Evolutionary conservation across 2,888 invertebrate genomes (phyloP), one percentile per base, ranked within the genome.

Genomic region (Pristionchus arcanus): DNA sequence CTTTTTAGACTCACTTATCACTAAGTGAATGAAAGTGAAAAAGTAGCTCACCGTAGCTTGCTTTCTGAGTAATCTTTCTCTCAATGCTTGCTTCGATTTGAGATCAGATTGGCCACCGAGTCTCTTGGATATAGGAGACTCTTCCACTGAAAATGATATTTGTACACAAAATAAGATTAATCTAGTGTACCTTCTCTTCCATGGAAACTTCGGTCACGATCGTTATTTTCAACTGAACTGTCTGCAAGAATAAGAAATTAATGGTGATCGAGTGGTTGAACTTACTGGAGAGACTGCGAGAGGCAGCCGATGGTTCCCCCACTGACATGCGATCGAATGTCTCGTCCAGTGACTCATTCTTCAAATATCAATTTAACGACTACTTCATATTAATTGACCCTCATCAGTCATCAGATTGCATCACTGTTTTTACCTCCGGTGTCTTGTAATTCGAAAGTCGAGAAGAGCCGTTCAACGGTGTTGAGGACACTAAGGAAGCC

Each of bases 11-110:
- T 59, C 59, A 1, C 15, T 25, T 21, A 59, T 59, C 11, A 59
- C 15, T 59, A 4, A n/a, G n/a, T n/a, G 25, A 25, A 63, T 5
- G 25, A n/a, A 63, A 63, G n/a, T 25, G n/a, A 63, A 5, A n/a
- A 16, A n/a, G 3, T 31, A 49, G 59, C 55, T 55, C 9, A 87
- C 87, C 25, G 68, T 31, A n/a, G 68, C 66, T 19, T 74, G 53
- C 88, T 92, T 93, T 85, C 92, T 90, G 42, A 93, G 89, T 21
- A 93, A 87, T 7, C 93, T 90, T 89, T 93, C 93, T 31, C 93
- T 71, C 25, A 93, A 89, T 31, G 91, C 90, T 81, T 93, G 93
- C 63, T 92, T 91, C 19, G 92, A 91, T 21, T 77, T 90, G 9
- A 28, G 0, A 81, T 92, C 93, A 19, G 31, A 71, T 16, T 90